Conservation (phyloP, 2,888 invertebrate genomes). For the Merodon equestris region DNA sequence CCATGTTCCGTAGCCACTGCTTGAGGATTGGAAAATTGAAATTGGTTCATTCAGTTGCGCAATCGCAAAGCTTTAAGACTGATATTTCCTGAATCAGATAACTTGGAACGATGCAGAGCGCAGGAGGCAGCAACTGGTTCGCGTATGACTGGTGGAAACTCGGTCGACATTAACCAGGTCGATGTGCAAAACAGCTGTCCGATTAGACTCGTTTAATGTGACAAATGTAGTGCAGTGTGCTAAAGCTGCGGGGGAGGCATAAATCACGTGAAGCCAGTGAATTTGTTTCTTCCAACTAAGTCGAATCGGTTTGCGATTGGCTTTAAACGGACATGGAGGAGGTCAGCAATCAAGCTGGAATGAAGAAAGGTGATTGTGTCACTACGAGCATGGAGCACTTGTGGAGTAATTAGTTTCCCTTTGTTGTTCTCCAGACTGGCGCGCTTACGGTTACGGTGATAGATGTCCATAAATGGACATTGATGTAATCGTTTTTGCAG, state of each 20-base stretch:
- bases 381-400: no score
- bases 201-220: conserved; percentile 59
- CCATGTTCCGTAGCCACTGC: not conserved
- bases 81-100: conserved; percentile 63
- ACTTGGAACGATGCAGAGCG: not conserved
- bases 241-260: conserved; percentile 50
- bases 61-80: conserved; percentile 51
- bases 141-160: not conserved
- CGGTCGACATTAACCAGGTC: not conserved
- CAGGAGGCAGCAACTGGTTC: conserved; percentile 1
- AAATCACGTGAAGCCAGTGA: conserved; percentile 42
- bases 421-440: no score
- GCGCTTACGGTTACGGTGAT: no score
- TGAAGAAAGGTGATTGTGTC: no score
- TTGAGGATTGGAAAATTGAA: conserved; percentile 51
- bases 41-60: conserved; percentile 64
- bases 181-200: conserved; percentile 63
- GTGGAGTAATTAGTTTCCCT: no score
- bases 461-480: no score
- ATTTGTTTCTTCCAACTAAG: conserved; percentile 16
- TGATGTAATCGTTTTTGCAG: no score
- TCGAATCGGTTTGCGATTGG: no score
- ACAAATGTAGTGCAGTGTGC: conserved; percentile 62
- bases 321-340: no score
- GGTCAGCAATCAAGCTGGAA: no score